Evolutionary conservation across 2,113 vertebrate genomes (phyloP), one percentile per base, ranked within the genome.

Genomic region (Zapus hudsonius): DNA sequence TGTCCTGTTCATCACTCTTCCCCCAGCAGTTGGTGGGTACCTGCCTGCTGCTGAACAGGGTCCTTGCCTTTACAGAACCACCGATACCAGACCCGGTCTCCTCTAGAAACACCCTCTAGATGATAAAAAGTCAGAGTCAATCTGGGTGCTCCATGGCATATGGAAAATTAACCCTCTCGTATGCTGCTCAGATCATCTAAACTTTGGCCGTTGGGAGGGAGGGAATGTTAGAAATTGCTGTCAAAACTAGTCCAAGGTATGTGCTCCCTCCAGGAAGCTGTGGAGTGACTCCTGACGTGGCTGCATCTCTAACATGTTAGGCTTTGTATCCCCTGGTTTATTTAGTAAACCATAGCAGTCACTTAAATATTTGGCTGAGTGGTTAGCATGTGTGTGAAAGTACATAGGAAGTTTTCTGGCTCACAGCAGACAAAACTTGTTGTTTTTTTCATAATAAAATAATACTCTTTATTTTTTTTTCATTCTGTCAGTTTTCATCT

Each of bases 291-390:
- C 23, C 38, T 72, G 33, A 29, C 11, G 1, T 40, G 66, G 11
- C 22, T 1, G 25, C 2, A 0, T 23, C 3, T 22, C 63, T 27
- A 6, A 16, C 22, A 36, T 67, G 17, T 63, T 40, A 15, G 13
- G n/a, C 55, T 44, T 84, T 40, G 2, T 61, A 47, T 1, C 2
- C 47, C 38, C 84, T 44, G 47, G 47, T 1, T 36, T 61, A 27
- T 20, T 31, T 38, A 64, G 13, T 52, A n/a, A n/a, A n/a, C 63
- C 15, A 2, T 9, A 33, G 69, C 22, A 15, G 40, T 38, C 66
- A 5, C 57, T 76, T 22, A n/a, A 70, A 29, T 22, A 4, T 47
- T n/a, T 47, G 27, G 16, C 20, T 38, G 72, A 31, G 47, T 67
- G 11, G 25, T 47, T 84, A 1, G 69, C 75, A 23, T 74, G 7